Base-by-base conservation (phyloP, 1,140 invertebrate species). In the Drosophila arizonae region DNA sequence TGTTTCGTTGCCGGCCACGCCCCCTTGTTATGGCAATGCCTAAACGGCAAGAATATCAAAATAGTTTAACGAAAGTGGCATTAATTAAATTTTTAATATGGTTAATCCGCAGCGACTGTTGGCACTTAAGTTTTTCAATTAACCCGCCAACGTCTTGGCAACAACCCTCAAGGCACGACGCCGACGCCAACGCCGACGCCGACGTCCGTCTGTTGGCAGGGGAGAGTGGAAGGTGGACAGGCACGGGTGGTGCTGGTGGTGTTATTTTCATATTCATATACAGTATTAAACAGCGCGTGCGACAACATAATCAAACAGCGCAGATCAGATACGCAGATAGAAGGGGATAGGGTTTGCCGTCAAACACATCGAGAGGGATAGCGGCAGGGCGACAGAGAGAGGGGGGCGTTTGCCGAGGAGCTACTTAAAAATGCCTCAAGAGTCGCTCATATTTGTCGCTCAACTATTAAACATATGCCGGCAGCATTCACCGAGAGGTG, bases 21-120 rank as follows among this genome's bases (percentile, higher is more conserved):
- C 60, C 50, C 60, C 28, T 58, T 41, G 46, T 65, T 64, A 60
- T 39, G 60, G 24, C 50, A 17, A 55, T 26, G 39, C 55, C 45
- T 13, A 33, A 24, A 39, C 13, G n/a, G 3, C 45, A 26, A 63
- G 15, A 77, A 46, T 68, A 63, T 63, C 26, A 54, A 77, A 74
- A 85, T 85, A 85, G 81, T 85, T 85, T 71, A 64, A 3, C 48
- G 11, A 46, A 76, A 68, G 57, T 79, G 71, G 85, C 80, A 71
- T 89, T 89, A 89, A 88, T 89, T 85, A 89, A 89, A 88, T 88
- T 89, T 88, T 89, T 61, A 89, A 89, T 81, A 89, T 75, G 80
- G 66, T 69, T 88, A 89, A 88, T 89, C 80, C 85, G 61, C 11
- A 77, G 75, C 84, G 85, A 84, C 85, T 88, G 84, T 71, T 88